Base-by-base conservation (phyloP, 2,113 vertebrate species). In the Muscicapa adusta region DNA sequence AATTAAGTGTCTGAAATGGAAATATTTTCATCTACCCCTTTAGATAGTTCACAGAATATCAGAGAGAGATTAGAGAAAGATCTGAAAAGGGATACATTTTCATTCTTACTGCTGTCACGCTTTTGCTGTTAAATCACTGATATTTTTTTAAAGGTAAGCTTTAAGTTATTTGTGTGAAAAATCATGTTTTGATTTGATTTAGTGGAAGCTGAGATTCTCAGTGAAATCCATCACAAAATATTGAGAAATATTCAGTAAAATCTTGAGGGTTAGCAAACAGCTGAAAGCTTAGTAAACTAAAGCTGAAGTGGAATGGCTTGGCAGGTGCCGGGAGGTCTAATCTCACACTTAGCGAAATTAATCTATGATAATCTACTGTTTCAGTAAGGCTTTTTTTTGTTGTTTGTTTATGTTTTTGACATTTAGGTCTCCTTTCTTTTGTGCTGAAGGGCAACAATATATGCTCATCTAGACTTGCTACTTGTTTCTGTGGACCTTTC, bases 111-210 rank as follows among this genome's bases (percentile, higher is more conserved):
- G 25, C 61, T 88, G 63, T 89, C 90, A 91, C 8, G 14, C 31
- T 80, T 91, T 33, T 85, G 29, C 45, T 73, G 23, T 65, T 91
- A 70, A 83, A 73, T 90, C 50, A 85, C 23, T 66, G 60, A 34
- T 58, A 17, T 42, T 73, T 93, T 45, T 91, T 90, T 82, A 42
- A 40, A 91, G 36, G 58, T 91, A 73, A 88, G 15, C 12, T 74
- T 58, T 42, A 73, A 73, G 36, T 74, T 90, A 73, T 88, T 83
- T 96, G 34, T 88, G 43, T 73, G 56, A 85, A 85, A 91, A 94
- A 50, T 47, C 25, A 16, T 75, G 12, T 43, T 92, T 88, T 63
- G 25, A 70, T 93, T 83, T 90, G 17, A 42, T 85, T 74, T 85
- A 74, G 24, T 66, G 36, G 40, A 94, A 94, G 28, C 23, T 88